phyloP scores from a whole-genome alignment of 2,797 vertebrate species.

The Merluccius polli region DNA sequence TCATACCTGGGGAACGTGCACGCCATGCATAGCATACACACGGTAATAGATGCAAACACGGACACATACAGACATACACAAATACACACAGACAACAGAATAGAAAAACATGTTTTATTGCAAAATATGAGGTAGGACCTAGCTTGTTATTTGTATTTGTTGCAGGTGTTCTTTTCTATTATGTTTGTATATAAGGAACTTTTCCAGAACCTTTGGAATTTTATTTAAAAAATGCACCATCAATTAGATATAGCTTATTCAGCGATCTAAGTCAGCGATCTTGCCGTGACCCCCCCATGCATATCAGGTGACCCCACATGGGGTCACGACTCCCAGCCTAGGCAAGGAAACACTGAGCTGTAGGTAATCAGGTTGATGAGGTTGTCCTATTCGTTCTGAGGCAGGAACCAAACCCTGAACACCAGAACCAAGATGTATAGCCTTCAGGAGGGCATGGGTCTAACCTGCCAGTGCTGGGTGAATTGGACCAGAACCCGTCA shows the following conservation, averaged over 20 bases:
- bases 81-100: background rate
- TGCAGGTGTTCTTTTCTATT: no score
- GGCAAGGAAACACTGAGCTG: background rate
- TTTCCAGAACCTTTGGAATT: background rate
- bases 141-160: no score
- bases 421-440: background rate
- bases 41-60: no score
- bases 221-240: background rate
- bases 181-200: no score
- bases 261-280: background rate
- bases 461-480: conserved; percentile 93
- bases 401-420: background rate
- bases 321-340: background rate
- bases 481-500: conserved; percentile 88
- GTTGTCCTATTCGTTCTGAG: no score
- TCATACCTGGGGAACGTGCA: conserved; percentile 82
- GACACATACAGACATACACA: no score
- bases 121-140: no score
- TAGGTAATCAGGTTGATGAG: background rate
- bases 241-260: background rate
- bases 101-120: background rate
- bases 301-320: no score
- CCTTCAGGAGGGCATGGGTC: conserved; percentile 9
- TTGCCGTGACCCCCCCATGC: background rate
- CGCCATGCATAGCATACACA: conserved; percentile 1